Base-by-base conservation (phyloP, 2,113 vertebrate species). In the Apus apus region DNA sequence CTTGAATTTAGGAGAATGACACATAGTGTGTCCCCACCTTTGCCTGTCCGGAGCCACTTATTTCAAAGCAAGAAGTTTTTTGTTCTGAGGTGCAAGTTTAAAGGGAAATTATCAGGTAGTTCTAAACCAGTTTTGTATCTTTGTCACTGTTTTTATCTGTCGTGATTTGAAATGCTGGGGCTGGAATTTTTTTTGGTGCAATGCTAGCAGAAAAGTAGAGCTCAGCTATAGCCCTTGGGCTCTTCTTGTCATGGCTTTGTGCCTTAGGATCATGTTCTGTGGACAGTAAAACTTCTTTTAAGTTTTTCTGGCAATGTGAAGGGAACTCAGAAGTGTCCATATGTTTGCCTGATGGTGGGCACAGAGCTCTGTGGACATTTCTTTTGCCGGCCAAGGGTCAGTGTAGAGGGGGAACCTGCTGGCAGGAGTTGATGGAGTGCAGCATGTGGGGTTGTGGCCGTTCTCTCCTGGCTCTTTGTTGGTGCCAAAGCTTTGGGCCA, bases 371-470 rank as follows among this genome's bases (percentile, higher is more conserved):
- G 57, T 15, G 57, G 46, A 26, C 2, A 2, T 43, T 72, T 2
- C 2, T 18, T 90, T n/a, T 38, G 34, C 72, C 40, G 71, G 43
- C 51, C 34, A 30, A 14, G 66, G 36, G 57, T 9, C 25, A 5
- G 13, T 23, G 53, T 19, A 57, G 57, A 32, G 22, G 53, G 45
- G 19, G 38, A 72, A 5, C 0, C 1, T 43, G 34, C 46, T 79
- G 58, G 57, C 66, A 50, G 43, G 32, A 62, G 54, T 11, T 10
- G 4, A 2, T 18, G n/a, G 65, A 30, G 27, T 30, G 72, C 81
- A 76, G 68, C 0, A 0, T 5, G 56, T 0, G 3, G 32, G 13
- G 54, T 34, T 68, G 58, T 18, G 48, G 46, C 53, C 0, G 0
- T 36, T 73, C 11, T 22, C 54, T 45, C 34, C 48, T 45, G 27